phyloP scores from a whole-genome alignment of 2,797 vertebrate species.

The Notoglanidium macrostoma region DNA sequence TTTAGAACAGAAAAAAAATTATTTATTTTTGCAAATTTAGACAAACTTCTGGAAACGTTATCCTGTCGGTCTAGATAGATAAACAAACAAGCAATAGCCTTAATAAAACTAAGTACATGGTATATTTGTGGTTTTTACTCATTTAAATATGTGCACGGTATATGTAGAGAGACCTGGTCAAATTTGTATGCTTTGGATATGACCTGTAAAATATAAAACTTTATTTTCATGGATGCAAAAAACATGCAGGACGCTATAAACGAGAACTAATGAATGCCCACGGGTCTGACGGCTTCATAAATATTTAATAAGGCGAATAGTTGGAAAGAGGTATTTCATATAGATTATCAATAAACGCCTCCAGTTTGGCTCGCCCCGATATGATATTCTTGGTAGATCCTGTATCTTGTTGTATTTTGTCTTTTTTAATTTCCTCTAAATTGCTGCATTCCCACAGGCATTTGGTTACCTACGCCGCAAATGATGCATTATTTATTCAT shows the following conservation, averaged over 20 bases:
- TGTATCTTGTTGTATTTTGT: slow-evolving; percentile 58
- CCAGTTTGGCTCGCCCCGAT: slow-evolving; percentile 68
- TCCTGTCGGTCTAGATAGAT: background rate
- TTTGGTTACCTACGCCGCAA: slow-evolving; percentile 62
- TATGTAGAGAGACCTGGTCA: background rate
- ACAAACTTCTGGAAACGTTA: background rate
- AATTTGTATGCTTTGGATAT: background rate
- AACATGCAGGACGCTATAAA: background rate
- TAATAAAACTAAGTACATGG: too few relatives aligned
- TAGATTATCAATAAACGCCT: slow-evolving; percentile 76
- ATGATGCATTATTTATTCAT: slow-evolving; percentile 66
- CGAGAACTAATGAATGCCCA: slow-evolving; percentile 70
- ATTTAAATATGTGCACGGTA: background rate
- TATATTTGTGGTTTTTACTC: background rate
- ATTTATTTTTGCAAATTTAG: background rate
- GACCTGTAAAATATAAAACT: background rate
- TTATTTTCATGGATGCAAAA: slow-evolving; percentile 4
- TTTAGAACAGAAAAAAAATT: background rate
- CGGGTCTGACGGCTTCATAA: slow-evolving; percentile 67
- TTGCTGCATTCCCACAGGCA: slow-evolving; percentile 57
- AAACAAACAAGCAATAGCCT: too few relatives aligned
- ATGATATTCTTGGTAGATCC: slow-evolving; percentile 63
- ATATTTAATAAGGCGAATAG: slow-evolving; percentile 74
- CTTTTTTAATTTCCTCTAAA: slow-evolving; percentile 62
- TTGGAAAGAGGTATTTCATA: slow-evolving; percentile 72